Percentiles rank a stretch among this genome's conserved stretches.
phyloP scores from a whole-genome alignment of 2,888 invertebrate genomes.

The Beris morrisii region DNA sequence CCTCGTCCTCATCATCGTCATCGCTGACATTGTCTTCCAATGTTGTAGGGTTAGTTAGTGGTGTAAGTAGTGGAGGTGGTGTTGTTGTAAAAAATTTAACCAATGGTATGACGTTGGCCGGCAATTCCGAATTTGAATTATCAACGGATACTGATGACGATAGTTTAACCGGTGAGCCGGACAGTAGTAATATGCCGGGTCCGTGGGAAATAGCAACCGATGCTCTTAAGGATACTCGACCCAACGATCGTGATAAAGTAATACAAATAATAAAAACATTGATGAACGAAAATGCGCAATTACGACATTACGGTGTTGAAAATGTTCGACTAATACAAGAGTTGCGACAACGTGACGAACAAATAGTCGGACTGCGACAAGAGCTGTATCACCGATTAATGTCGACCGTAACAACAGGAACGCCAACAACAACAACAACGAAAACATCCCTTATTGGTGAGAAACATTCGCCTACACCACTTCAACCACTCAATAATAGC shows the following conservation, averaged over 20 bases:
- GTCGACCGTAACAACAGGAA: slow-evolving; percentile 6
- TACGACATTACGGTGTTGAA: slow-evolving; percentile 46
- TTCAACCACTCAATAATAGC: neutral
- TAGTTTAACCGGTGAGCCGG: slow-evolving; percentile 53
- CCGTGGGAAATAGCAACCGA: slow-evolving; percentile 55
- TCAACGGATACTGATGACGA: slow-evolving; percentile 75
- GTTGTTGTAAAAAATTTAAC: slow-evolving; percentile 37
- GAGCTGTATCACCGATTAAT: slow-evolving; percentile 47
- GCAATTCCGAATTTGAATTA: slow-evolving; percentile 66
- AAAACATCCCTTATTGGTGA: neutral
- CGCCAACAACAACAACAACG: slow-evolving; percentile 13
- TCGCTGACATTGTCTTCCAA: slow-evolving; percentile 44
- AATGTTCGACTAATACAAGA: slow-evolving; percentile 51
- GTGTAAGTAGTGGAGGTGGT: slow-evolving; percentile 27
- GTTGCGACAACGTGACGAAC: slow-evolving; percentile 50
- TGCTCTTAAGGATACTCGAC: slow-evolving; percentile 51
- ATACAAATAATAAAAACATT: slow-evolving; percentile 49
- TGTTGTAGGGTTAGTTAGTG: slow-evolving; percentile 31
- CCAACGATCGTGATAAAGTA: slow-evolving; percentile 53
- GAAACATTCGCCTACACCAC: slow-evolving; percentile 12
- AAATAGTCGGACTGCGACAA: slow-evolving; percentile 51
- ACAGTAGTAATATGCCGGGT: slow-evolving; percentile 54
- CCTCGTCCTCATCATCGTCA: slow-evolving; percentile 38
- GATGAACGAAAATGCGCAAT: slow-evolving; percentile 53
- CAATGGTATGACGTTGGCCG: slow-evolving; percentile 38